Base-by-base conservation (phyloP, 1,140 invertebrate species). In the Drosophila sechellia region DNA sequence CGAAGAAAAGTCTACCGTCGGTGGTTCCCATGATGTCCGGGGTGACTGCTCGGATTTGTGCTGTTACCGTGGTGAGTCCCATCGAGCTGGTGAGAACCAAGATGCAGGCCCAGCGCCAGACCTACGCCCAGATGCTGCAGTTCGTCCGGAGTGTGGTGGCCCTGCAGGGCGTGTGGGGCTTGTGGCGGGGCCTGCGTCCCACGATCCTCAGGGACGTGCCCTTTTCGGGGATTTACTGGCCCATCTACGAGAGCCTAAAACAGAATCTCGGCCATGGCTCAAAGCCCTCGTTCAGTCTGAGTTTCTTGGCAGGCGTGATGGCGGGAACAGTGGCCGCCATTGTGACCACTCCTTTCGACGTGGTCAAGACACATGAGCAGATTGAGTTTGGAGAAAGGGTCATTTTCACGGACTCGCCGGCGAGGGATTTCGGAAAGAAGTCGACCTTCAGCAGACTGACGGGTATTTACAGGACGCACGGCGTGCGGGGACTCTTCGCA, bases 351-450 rank as follows among this genome's bases (percentile, higher is more conserved):
- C 99, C 99, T 22, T 99, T 99, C 94, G 99, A 99, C 93, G 98
- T 99, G n/a, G 96, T 99, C 0, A 99, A 99, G 94, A 99, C 99
- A 4, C 96, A 98, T 90, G 95, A 97, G 81, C 98, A 99, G 94
- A 98, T 99, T 83, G 98, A 99, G 93, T 95, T 99, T 84, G 98
- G 98, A 8, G 96, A 98, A 92, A 95, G 95, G 81, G 94, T 96
- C 93, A 95, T 96, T 75, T 96, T 96, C 92, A 94, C 95, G 92
- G 95, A 95, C 95, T 93, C 79, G 0, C 79, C 84, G 1, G 17
- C 59, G 11, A 59, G 68, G 25, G 83, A 89, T n/a, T 6, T 77
- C 20, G 54, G 54, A 39, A 91, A 87, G 72, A 46, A 77, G 58
- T 79, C 91, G 17, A 74, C 74, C 31, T 65, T 54, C 49, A 92